phyloP scores from a whole-genome alignment of 2,113 vertebrate species.

The Pseudolaguvia tuberculata region DNA sequence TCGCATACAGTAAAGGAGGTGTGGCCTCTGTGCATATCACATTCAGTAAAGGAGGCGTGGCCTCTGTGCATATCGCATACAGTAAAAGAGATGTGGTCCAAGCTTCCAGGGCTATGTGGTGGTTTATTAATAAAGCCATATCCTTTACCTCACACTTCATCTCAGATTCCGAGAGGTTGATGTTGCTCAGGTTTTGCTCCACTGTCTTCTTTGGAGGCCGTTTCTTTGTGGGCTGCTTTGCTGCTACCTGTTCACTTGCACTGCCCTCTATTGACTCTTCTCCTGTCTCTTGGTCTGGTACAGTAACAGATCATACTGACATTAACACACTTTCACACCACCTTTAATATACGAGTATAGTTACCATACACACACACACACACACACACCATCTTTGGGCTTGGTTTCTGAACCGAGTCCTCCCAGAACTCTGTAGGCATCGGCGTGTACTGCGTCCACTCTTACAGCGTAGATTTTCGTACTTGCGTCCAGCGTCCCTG shows the following conservation, averaged over 20 bases:
- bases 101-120: no score
- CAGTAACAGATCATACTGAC: no score
- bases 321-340: neutral
- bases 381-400: conserved; percentile 53
- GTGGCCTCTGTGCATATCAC: neutral
- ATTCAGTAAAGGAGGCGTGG: neutral
- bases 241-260: conserved; percentile 45
- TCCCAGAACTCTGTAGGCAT: conserved; percentile 84
- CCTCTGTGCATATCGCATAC: neutral
- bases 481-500: conserved; percentile 89
- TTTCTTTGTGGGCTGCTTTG: conserved; percentile 68
- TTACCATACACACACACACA: neutral
- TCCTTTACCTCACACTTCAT: conserved; percentile 73
- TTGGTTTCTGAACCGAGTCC: conserved; percentile 77
- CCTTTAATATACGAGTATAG: neutral
- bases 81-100: neutral
- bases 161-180: conserved; percentile 73
- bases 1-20: neutral
- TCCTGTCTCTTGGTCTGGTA: conserved; percentile 46
- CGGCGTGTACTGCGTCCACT: conserved; percentile 85
- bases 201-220: conserved; percentile 77
- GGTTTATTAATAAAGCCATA: neutral
- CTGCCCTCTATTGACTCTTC: conserved; percentile 38
- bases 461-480: conserved; percentile 91
- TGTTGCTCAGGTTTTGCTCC: conserved; percentile 82